These are phyloP conservation scores for Otis tarda DNA, from an alignment of 2,113 vertebrate species.

Conservation along the genomic window DNA sequence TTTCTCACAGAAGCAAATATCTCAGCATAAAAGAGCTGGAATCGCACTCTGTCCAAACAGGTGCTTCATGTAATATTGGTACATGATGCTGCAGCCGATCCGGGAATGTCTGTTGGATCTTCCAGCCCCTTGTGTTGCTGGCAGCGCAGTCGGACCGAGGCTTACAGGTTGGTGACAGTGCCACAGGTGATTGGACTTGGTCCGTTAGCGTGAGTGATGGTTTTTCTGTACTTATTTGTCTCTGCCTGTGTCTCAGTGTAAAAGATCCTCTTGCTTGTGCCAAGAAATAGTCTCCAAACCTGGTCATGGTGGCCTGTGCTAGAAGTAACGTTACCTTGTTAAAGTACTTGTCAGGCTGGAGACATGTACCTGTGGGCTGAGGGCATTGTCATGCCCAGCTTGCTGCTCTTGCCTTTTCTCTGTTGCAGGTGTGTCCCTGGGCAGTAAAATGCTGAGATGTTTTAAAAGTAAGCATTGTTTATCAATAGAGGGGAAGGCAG, in stretches of 20 bases:
- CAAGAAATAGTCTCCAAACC: not conserved
- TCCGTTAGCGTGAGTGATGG: not conserved
- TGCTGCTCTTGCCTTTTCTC: not conserved
- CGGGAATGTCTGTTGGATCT: not conserved
- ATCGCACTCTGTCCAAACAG: not conserved
- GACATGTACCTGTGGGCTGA: not conserved
- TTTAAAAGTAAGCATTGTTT: not conserved
- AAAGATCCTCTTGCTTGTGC: not conserved
- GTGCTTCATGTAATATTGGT: not conserved
- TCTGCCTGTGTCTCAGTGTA: not conserved
- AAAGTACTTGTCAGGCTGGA: not conserved
- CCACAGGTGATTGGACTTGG: not conserved
- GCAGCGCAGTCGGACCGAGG: not conserved
- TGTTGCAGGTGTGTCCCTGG: not conserved
- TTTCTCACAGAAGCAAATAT: slow-evolving; percentile 40
- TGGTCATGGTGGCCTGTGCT: not conserved
- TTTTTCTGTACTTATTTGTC: not conserved
- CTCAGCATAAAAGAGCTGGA: not conserved
- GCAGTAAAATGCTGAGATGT: not conserved
- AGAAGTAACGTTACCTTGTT: not conserved
- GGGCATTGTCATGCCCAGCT: not conserved
- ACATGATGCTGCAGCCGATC: not conserved
- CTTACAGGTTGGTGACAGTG: not conserved
- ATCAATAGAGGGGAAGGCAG: not conserved
- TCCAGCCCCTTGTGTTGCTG: not conserved